Conservation (phyloP, 2,888 invertebrate genomes). For the Blera fallax region DNA sequence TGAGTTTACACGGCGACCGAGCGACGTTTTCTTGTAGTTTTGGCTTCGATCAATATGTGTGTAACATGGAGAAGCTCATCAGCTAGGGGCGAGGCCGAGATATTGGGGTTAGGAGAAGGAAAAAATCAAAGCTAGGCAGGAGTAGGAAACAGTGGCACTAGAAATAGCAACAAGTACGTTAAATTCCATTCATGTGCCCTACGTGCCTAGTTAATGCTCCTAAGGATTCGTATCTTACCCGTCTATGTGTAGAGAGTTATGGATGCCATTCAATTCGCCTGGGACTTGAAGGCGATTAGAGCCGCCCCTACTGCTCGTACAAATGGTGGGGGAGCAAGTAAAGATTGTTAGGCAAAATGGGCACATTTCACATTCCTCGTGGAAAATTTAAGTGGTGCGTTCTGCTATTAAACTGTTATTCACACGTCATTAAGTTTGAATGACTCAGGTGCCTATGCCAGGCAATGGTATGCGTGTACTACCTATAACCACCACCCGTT, state of each 20-base stretch:
- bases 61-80: background rate
- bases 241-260: slow-evolving; percentile 10
- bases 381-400: slow-evolving; percentile 64
- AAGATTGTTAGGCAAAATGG: slow-evolving; percentile 37
- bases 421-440: slow-evolving; percentile 65
- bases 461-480: background rate
- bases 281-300: slow-evolving; percentile 33
- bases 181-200: slow-evolving; percentile 52
- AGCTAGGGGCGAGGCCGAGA: background rate
- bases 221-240: slow-evolving; percentile 18
- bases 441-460: slow-evolving; percentile 35
- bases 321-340: background rate
- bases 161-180: slow-evolving; percentile 58
- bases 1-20: background rate
- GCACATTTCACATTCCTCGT: slow-evolving; percentile 44
- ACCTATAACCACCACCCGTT: background rate
- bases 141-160: slow-evolving; percentile 14
- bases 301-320: background rate
- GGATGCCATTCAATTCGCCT: slow-evolving; percentile 29
- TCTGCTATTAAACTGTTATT: slow-evolving; percentile 68
- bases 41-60: slow-evolving; percentile 28
- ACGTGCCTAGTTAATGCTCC: slow-evolving; percentile 46
- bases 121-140: background rate
- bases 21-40: slow-evolving; percentile 11
- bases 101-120: background rate